Evolutionary conservation across 2,113 vertebrate species (phyloP).

Genomic region (Datnioides undecimradiatus): DNA sequence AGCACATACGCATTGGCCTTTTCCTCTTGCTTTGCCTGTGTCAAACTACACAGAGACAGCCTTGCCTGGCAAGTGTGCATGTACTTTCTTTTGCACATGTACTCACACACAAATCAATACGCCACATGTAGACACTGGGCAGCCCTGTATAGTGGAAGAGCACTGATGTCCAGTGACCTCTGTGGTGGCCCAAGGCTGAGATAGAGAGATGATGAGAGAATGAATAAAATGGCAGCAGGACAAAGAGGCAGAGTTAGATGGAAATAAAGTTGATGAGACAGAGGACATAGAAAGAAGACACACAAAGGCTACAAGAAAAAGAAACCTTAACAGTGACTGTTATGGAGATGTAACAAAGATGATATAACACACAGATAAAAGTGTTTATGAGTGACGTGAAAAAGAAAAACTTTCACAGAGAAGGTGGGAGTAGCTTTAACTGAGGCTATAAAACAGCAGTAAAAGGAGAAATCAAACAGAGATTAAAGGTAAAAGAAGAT

Average conservation of each 20-base stretch:
- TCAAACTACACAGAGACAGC: conserved; percentile 21
- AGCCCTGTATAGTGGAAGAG: conserved; percentile 19
- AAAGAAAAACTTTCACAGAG: background rate
- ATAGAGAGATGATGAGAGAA: conserved; percentile 25
- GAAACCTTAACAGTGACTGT: background rate
- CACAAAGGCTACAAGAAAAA: background rate
- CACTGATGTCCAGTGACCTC: conserved; percentile 57
- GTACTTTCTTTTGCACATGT: conserved; percentile 34
- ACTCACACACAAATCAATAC: conserved; percentile 27
- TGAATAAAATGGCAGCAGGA: conserved; percentile 13
- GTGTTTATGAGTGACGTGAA: conserved; percentile 6
- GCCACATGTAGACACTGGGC: conserved; percentile 34
- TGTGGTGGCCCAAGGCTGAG: conserved; percentile 21
- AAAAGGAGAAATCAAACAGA: background rate
- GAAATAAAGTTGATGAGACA: conserved; percentile 5
- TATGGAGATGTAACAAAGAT: conserved; percentile 1
- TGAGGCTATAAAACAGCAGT: conserved; percentile 9
- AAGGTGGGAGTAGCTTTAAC: conserved; percentile 15
- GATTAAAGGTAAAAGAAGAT: conserved; percentile 25
- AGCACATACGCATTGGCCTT: conserved; percentile 51
- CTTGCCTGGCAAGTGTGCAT: conserved; percentile 17
- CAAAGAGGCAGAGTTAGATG: conserved; percentile 4
- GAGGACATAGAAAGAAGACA: background rate
- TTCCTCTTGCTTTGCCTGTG: conserved; percentile 34
- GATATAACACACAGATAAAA: conserved; percentile 8